These are phyloP conservation scores for Orbicella faveolata DNA, from an alignment of 64 coral and sea anemone species.

Conservation along the genomic window DNA sequence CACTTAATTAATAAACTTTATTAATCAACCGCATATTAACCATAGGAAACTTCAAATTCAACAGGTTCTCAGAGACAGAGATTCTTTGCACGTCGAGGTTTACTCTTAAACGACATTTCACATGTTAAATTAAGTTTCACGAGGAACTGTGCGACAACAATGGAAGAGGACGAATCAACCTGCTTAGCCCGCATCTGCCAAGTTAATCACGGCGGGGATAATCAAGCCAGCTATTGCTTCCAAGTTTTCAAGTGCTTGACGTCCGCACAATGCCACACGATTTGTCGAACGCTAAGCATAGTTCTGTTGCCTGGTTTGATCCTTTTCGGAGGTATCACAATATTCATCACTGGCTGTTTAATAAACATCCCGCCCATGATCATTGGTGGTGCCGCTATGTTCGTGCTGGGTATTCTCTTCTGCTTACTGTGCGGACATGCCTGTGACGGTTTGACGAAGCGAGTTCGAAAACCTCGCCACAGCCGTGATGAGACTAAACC, in stretches of 20 bases:
- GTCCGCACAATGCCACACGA: neutral
- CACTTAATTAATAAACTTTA: neutral
- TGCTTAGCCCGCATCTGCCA: neutral
- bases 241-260: neutral
- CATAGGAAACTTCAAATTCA: neutral
- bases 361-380: neutral
- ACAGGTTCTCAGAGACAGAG: neutral
- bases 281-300: neutral
- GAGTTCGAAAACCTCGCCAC: neutral
- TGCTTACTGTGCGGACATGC: conserved; percentile 17
- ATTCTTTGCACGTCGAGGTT: neutral
- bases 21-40: neutral
- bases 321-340: neutral
- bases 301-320: conserved; percentile 10
- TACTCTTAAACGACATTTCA: neutral
- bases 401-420: neutral
- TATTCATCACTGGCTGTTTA: conserved; percentile 20
- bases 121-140: neutral
- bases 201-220: neutral
- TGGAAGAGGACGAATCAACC: neutral
- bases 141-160: neutral
- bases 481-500: neutral
- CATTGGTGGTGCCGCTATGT: neutral
- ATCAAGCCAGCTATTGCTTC: neutral
- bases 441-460: neutral